phyloP scores from a whole-genome alignment of 37 sponge, comb jelly and placozoan species.

The Theonella swinhoei region DNA sequence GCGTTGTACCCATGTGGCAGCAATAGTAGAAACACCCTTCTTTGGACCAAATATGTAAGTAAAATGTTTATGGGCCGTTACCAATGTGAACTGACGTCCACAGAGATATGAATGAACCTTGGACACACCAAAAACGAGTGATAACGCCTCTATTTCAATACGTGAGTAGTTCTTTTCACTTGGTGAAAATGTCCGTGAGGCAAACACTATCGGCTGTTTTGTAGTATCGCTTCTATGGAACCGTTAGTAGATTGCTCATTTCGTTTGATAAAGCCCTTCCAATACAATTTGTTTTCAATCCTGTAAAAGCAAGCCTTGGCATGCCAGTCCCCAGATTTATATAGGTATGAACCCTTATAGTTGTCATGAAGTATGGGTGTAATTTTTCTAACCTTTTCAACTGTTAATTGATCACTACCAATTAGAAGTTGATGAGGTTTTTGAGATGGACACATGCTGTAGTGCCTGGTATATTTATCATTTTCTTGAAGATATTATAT shows the following conservation, averaged over 20 bases:
- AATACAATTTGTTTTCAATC: background rate
- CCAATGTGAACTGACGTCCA: slow-evolving; percentile 49
- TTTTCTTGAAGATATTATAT: no score
- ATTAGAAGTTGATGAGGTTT: no score
- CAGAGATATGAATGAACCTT: slow-evolving; percentile 57
- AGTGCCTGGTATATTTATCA: no score
- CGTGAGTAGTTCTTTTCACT: slow-evolving; percentile 18
- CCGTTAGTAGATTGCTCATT: no score
- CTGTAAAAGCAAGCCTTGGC: no score
- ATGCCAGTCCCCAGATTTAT: no score
- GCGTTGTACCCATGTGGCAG: slow-evolving; percentile 30
- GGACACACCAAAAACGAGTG: slow-evolving; percentile 20
- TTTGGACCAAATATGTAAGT: slow-evolving; percentile 18
- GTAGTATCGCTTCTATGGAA: no score
- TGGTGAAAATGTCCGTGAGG: background rate
- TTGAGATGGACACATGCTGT: no score
- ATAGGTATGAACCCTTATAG: background rate
- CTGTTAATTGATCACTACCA: no score
- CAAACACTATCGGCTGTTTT: slow-evolving; percentile 23
- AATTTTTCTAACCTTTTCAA: no score
- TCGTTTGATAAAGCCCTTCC: no score
- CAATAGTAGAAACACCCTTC: slow-evolving; percentile 15
- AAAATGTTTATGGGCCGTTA: slow-evolving; percentile 38
- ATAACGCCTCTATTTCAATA: slow-evolving; percentile 24
- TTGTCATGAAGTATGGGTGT: slow-evolving; percentile 32